These are phyloP conservation scores for Balearica regulorum DNA, from an alignment of 2,797 vertebrate genomes.

Conservation along the genomic window DNA sequence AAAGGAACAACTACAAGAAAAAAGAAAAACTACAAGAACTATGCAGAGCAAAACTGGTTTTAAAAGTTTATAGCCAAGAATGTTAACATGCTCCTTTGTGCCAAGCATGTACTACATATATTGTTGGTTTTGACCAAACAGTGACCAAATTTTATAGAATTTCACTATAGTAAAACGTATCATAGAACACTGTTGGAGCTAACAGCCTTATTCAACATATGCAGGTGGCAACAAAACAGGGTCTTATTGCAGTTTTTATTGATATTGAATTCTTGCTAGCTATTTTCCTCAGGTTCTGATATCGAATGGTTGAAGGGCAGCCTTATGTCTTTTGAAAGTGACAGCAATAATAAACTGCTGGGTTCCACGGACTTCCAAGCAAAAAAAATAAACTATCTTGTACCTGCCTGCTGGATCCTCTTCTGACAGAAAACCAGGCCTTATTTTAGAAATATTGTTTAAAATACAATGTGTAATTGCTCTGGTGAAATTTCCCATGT, in stretches of 20 bases:
- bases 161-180: background rate
- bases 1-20: background rate
- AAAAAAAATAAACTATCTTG: background rate
- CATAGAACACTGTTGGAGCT: background rate
- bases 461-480: background rate
- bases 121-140: background rate
- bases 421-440: background rate
- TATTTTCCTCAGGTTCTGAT: background rate
- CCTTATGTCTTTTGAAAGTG: background rate
- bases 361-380: background rate
- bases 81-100: background rate
- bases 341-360: background rate
- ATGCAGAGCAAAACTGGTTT: background rate
- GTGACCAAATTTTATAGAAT: background rate
- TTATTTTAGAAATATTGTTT: background rate
- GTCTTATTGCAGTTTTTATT: background rate
- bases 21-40: background rate
- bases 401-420: background rate
- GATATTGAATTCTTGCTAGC: background rate
- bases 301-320: background rate
- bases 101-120: background rate
- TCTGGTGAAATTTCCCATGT: background rate
- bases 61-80: background rate
- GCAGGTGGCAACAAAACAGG: background rate
- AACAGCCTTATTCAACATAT: background rate